phyloP scores from a whole-genome alignment of 2,113 vertebrate species.

The Tupaia tana region DNA sequence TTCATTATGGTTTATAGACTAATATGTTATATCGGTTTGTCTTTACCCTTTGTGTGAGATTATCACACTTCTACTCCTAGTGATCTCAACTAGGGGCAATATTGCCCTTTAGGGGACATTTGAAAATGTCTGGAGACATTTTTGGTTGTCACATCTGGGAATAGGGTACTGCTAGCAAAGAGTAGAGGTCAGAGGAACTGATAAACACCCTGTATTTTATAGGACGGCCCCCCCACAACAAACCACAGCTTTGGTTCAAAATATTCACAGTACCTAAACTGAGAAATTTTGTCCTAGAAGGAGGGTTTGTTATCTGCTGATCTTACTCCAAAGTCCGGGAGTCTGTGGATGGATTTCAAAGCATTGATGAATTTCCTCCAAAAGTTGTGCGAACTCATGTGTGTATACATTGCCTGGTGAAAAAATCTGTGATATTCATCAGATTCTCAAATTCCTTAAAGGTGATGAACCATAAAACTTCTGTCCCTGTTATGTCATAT shows the following conservation, averaged over 20 bases:
- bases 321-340: background rate
- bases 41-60: background rate
- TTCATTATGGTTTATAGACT: background rate
- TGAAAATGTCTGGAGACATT: background rate
- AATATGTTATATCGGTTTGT: background rate
- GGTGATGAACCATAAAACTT: background rate
- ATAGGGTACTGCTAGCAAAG: background rate
- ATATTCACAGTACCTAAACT: background rate
- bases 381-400: background rate
- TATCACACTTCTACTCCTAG: background rate
- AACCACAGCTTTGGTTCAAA: background rate
- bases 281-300: background rate
- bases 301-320: background rate
- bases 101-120: background rate
- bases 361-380: background rate
- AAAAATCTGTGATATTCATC: background rate
- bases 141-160: background rate
- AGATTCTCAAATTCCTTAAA: constrained; percentile 1
- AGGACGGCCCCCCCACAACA: background rate
- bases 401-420: background rate
- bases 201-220: background rate
- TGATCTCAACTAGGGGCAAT: background rate
- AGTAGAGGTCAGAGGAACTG: background rate
- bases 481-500: background rate
- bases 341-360: background rate